Evolutionary conservation across 2,888 invertebrate species (phyloP), one percentile per base, ranked within the genome.

Genomic region (Heliconius charithonia): DNA sequence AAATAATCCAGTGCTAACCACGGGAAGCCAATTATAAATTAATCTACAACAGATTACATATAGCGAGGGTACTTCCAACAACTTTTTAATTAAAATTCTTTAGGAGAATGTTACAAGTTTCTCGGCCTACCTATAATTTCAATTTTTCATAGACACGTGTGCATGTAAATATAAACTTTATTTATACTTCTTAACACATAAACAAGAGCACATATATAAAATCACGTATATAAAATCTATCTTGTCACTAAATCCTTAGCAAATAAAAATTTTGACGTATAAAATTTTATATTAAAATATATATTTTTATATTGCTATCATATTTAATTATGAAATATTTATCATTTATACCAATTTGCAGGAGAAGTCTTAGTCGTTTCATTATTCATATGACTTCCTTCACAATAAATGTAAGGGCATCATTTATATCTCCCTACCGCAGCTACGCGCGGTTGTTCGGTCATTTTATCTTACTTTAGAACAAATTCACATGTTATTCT

Each of bases 21-120:
- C 89, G 86, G 87, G 86, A 85, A 86, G 89, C 89, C 90, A 92
- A 93, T 93, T 93, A 92, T 88, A 87, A 91, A 92, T 90, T 90
- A 90, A 93, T 92, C 92, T 89, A 90, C 90, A 91, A 90, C 89
- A 91, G 91, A 93, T 93, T 91, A 93, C 91, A 92, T 92, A 91
- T 88, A 89, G 83, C 82, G 86, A 85, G 90, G 90, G 91, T 90
- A 89, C 88, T 91, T 90, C 85, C 87, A 85, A 86, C 85, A 92
- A 92, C 89, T 93, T 92, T 91, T 91, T 92, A 92, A 93, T 93
- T 93, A 91, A 93, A 92, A 92, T 92, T 92, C 90, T 92, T 93
- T 77, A 82, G 83, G 85, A 86, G 87, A 86, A 88, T 87, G 87
- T 89, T 89, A 87, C 86, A 89, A 90, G 88, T 89, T 88, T 88